Percentiles rank a stretch among this genome's conserved stretches.
Evolutionary conservation across 2,888 invertebrate genomes (phyloP).

Genomic region (Dasysyrphus tricinctus): DNA sequence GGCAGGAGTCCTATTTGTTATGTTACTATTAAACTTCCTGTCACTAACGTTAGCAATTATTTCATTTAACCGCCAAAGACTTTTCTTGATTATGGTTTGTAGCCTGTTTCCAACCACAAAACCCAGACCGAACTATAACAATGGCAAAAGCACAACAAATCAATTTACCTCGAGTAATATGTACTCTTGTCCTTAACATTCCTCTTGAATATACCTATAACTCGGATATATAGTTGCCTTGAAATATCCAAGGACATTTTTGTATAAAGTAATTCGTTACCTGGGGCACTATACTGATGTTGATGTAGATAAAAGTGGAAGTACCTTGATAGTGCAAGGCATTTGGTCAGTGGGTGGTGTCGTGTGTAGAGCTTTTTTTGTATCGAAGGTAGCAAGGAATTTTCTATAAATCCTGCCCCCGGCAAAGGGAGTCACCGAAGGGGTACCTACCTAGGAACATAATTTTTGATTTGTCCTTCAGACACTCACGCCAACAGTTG

Average conservation of each 20-base stretch:
- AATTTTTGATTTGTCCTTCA: slow-evolving; percentile 52
- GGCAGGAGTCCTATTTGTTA: slow-evolving; percentile 29
- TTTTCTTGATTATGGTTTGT: neutral
- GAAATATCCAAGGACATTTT: slow-evolving; percentile 53
- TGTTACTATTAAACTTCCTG: slow-evolving; percentile 61
- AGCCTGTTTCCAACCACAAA: neutral
- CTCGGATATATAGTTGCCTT: slow-evolving; percentile 19
- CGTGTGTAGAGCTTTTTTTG: slow-evolving; percentile 22
- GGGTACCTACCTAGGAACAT: slow-evolving; percentile 8
- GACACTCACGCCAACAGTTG: slow-evolving; percentile 56
- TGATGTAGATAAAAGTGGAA: slow-evolving; percentile 27
- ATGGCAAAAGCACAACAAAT: slow-evolving; percentile 40
- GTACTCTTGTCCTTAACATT: slow-evolving; percentile 50
- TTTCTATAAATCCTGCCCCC: slow-evolving; percentile 22
- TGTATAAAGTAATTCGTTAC: slow-evolving; percentile 52
- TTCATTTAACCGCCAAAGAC: slow-evolving; percentile 24
- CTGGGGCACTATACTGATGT: slow-evolving; percentile 44
- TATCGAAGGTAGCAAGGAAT: slow-evolving; percentile 29
- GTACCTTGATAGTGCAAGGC: neutral
- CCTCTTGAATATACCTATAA: neutral
- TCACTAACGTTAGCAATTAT: slow-evolving; percentile 55
- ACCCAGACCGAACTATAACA: neutral
- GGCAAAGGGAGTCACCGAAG: neutral
- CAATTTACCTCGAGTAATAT: slow-evolving; percentile 48
- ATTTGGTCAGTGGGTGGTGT: neutral